Conservation (phyloP, 1,140 invertebrate genomes). For the Oscheius sp. region DNA sequence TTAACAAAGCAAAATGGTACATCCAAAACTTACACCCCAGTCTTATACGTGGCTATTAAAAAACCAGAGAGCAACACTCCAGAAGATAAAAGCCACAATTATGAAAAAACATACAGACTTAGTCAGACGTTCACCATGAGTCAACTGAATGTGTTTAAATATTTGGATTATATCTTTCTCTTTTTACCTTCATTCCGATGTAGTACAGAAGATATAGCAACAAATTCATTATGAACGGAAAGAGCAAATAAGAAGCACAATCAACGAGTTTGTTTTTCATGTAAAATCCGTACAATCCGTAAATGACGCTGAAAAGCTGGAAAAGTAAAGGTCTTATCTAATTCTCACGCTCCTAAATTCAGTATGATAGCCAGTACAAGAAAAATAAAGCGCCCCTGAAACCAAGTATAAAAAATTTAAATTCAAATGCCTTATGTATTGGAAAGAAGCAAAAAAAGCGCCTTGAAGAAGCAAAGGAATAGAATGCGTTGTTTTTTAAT, state of each 20-base stretch:
- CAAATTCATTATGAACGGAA: slow-evolving; percentile 78
- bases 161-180: no score
- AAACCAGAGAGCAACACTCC: slow-evolving; percentile 72
- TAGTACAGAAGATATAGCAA: slow-evolving; percentile 79
- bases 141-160: slow-evolving; percentile 64
- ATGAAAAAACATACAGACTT: slow-evolving; percentile 70
- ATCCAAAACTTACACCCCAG: slow-evolving; percentile 70
- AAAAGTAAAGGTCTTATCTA: not conserved
- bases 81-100: slow-evolving; percentile 69
- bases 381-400: slow-evolving; percentile 63
- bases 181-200: slow-evolving; percentile 82
- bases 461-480: slow-evolving; percentile 21
- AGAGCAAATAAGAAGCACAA: slow-evolving; percentile 78
- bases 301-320: slow-evolving; percentile 66
- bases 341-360: slow-evolving; percentile 71
- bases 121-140: slow-evolving; percentile 71
- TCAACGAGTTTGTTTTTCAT: slow-evolving; percentile 70
- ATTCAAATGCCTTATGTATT: slow-evolving; percentile 31
- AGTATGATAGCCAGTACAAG: slow-evolving; percentile 71
- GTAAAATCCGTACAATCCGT: no score
- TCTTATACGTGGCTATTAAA: slow-evolving; percentile 76
- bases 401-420: no score
- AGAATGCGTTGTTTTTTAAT: not conserved
- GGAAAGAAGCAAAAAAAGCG: slow-evolving; percentile 37
- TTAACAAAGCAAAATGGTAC: slow-evolving; percentile 18